Evolutionary conservation across 2,888 invertebrate genomes (phyloP).

Genomic region (Scaeva pyrastri): DNA sequence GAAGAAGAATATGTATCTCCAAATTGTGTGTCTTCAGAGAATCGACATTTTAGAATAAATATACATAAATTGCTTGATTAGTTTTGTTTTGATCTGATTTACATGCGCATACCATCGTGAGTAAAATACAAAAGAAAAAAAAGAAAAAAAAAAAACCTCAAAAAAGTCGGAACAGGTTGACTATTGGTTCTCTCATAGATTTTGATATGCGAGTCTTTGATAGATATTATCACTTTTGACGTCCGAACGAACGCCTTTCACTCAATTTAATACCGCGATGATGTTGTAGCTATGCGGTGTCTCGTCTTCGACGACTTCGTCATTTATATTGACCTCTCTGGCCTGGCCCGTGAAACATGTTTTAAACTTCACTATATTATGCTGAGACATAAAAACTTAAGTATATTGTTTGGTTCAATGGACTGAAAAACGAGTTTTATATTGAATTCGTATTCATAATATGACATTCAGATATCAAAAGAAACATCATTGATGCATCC

Average conservation of each 20-base stretch:
- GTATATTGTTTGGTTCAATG: slow-evolving; percentile 27
- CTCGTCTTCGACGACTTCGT: not conserved
- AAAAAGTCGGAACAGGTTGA: slow-evolving; percentile 23
- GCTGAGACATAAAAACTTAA: slow-evolving; percentile 4
- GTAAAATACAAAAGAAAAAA: not conserved
- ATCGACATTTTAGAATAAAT: slow-evolving; percentile 13
- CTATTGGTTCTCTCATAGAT: not conserved
- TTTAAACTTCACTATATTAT: slow-evolving; percentile 9
- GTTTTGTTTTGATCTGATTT: slow-evolving; percentile 27
- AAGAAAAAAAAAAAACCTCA: not conserved
- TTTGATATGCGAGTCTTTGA: not conserved
- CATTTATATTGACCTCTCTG: not conserved
- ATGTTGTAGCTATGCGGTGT: not conserved
- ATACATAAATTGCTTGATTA: slow-evolving; percentile 19
- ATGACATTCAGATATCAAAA: slow-evolving; percentile 32
- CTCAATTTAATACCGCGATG: slow-evolving; percentile 6
- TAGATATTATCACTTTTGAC: slow-evolving; percentile 1
- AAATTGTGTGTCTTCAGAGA: slow-evolving; percentile 1
- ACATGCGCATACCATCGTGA: slow-evolving; percentile 30
- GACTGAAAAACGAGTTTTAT: slow-evolving; percentile 24
- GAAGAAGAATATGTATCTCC: not conserved
- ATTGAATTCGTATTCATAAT: slow-evolving; percentile 7
- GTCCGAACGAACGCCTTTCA: slow-evolving; percentile 10
- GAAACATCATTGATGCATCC: slow-evolving; percentile 33
- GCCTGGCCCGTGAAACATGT: not conserved